Evolutionary conservation across 2,888 invertebrate genomes (phyloP), one percentile per base, ranked within the genome.

Genomic region (Lochmaea crataegi): DNA sequence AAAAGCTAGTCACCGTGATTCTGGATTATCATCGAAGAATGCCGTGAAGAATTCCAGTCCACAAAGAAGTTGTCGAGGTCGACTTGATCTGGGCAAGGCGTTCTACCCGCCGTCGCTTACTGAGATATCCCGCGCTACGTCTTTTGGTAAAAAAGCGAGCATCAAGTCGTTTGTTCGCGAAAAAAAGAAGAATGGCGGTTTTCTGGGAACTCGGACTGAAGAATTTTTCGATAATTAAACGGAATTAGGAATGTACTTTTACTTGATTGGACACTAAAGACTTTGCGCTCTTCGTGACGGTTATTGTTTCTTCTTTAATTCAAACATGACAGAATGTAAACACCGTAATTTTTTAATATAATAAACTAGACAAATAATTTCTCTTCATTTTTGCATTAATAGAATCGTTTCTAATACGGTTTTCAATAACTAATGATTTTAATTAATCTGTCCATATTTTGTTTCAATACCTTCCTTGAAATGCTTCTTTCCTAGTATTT

Each of bases 21-120:
- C 81, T 83, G 82, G 80, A 82, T 81, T 82, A 82, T 83, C 82
- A 82, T 82, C 80, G 78, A 77, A 80, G 84, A 84, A 84, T 84
- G 82, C 80, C 70, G 75, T 67, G 75, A 80, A 79, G 83, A 82
- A 83, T 83, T 77, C 78, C 64, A 76, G 68, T 74, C 72, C 65
- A 75, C 76, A 76, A 75, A 77, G 75, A 74, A 75, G 71, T 77
- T 71, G 71, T 71, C 72, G 72, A 75, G 75, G 73, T 69, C 76
- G 71, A 72, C 71, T 68, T 60, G 65, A 61, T 53, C 51, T 51
- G 45, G 18, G 68, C 63, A 65, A 64, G 72, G 71, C 76, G 73
- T 63, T 63, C 61, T 63, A 38, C 38, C 32, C 60, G 68, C 78
- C 78, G 79, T 78, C 80, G 78, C 77, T 75, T 71, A 64, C 69